Evolutionary conservation across 2,797 vertebrate genomes (phyloP).

Genomic region (Cercopithecus petaurista): DNA sequence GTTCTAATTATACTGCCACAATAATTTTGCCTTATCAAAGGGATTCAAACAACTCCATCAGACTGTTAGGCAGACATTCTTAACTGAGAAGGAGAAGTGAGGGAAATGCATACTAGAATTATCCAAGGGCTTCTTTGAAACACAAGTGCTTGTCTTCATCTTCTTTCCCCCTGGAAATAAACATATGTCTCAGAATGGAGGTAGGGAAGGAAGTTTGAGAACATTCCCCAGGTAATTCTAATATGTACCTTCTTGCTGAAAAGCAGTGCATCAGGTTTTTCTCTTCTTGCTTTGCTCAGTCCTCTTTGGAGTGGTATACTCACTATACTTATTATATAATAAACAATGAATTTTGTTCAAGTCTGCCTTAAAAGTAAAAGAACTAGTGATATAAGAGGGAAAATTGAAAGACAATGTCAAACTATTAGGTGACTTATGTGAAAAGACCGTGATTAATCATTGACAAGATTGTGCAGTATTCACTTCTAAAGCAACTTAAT

Average conservation of each 20-base stretch:
- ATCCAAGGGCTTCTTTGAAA: background rate
- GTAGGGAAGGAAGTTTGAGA: slow-evolving; percentile 1
- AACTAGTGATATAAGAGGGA: background rate
- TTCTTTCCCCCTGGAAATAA: background rate
- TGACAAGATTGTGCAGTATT: background rate
- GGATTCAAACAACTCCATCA: background rate
- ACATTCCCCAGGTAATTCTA: background rate
- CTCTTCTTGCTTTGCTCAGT: background rate
- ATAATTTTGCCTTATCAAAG: background rate
- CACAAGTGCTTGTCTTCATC: background rate
- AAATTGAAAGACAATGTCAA: background rate
- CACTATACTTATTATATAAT: background rate
- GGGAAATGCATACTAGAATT: background rate
- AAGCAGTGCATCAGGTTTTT: background rate
- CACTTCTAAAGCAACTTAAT: background rate
- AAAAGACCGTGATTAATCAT: background rate
- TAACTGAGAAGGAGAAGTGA: background rate
- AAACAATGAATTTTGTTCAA: background rate
- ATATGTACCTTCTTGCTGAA: background rate
- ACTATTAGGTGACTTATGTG: background rate
- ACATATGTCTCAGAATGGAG: background rate
- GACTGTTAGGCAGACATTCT: background rate
- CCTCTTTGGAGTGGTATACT: background rate
- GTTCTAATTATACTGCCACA: background rate
- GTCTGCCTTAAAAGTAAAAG: background rate